Conservation (phyloP, 2,113 vertebrate species). For the Turdus rufiventris region DNA sequence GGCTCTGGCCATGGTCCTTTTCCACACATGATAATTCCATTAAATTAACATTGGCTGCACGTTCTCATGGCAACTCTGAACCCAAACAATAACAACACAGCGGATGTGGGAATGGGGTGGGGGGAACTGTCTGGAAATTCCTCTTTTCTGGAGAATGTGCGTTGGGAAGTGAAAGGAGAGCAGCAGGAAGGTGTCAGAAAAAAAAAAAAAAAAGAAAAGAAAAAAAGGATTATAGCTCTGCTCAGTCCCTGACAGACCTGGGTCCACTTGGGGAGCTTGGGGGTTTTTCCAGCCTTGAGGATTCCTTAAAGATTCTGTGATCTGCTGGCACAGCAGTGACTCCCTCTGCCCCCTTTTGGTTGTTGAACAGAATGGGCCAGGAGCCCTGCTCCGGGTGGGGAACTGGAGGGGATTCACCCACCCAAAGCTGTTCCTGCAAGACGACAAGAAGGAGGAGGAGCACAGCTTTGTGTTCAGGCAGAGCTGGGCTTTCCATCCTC, state of each 20-base stretch:
- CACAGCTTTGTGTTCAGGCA: too few species aligned
- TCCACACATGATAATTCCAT: background rate
- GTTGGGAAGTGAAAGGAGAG: background rate
- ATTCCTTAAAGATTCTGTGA: background rate
- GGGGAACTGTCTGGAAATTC: background rate
- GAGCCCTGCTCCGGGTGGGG: too few species aligned
- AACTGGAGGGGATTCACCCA: too few species aligned
- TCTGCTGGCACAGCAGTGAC: background rate
- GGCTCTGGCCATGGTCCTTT: background rate
- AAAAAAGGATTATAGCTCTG: background rate
- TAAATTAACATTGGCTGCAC: background rate
- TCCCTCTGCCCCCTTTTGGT: background rate
- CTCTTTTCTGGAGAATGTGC: background rate
- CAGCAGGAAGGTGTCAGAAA: too few species aligned
- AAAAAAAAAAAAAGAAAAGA: too few species aligned
- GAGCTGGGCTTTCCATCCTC: too few species aligned
- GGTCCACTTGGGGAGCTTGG: accelerated
- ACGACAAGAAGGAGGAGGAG: too few species aligned
- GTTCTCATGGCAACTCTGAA: background rate
- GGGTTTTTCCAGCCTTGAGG: background rate
- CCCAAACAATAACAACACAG: background rate
- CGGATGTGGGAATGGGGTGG: background rate
- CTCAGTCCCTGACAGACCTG: accelerated
- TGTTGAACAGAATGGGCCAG: too few species aligned
- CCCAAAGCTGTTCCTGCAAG: too few species aligned